Conservation (phyloP, 2,888 invertebrate species). For the Limnephilus lunatus region DNA sequence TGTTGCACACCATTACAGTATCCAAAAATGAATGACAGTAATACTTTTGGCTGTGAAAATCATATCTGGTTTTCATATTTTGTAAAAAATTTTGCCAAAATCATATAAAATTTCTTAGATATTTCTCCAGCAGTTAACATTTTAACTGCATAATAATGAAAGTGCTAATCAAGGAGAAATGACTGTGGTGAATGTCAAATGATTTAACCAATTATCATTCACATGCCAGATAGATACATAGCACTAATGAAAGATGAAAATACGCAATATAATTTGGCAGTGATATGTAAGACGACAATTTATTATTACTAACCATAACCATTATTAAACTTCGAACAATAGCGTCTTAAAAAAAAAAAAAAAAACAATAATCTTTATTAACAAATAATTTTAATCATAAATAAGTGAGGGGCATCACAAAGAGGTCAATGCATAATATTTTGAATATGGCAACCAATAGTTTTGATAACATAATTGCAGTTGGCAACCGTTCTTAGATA, state of each 20-base stretch:
- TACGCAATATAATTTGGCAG: background rate
- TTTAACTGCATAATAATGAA: background rate
- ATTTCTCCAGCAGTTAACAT: background rate
- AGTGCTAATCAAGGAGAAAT: background rate
- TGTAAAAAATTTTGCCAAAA: background rate
- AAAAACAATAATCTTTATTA: background rate
- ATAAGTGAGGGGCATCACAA: background rate
- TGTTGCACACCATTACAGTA: too few species aligned
- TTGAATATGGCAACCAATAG: background rate
- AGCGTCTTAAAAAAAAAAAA: background rate
- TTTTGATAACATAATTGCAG: background rate
- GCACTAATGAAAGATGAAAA: background rate
- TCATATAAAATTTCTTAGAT: background rate
- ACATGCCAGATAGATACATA: background rate
- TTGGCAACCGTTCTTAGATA: background rate
- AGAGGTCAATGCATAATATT: background rate
- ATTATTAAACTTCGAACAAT: background rate
- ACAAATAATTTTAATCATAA: background rate
- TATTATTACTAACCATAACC: background rate
- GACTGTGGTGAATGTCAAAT: background rate
- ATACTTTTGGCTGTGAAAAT: too few species aligned
- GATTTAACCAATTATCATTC: background rate
- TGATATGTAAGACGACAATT: background rate
- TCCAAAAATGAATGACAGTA: too few species aligned
- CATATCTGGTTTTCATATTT: background rate